phyloP scores from a whole-genome alignment of 2,113 vertebrate species.

The Oreochromis spilurus region DNA sequence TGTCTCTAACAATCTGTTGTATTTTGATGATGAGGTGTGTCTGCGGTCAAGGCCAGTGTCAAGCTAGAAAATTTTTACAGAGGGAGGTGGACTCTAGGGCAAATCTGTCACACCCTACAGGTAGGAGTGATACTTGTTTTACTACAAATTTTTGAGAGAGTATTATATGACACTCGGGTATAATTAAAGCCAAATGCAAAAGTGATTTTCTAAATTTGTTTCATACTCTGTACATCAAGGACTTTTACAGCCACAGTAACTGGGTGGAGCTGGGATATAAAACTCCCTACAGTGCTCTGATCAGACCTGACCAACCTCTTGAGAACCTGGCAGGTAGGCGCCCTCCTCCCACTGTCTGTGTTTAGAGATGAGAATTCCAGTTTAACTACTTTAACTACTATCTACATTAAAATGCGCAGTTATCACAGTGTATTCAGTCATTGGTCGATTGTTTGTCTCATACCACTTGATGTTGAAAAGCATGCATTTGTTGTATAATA shows the following conservation, averaged over 20 bases:
- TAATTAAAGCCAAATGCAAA: background rate
- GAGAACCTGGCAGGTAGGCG: slow-evolving; percentile 53
- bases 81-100: slow-evolving; percentile 43
- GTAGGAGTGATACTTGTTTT: background rate
- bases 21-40: slow-evolving; percentile 3
- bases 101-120: slow-evolving; percentile 59
- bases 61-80: slow-evolving; percentile 25
- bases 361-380: background rate
- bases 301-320: slow-evolving; percentile 45
- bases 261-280: slow-evolving; percentile 64
- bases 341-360: too few relatives aligned
- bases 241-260: slow-evolving; percentile 72
- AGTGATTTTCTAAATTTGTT: background rate
- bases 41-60: slow-evolving; percentile 51
- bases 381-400: background rate
- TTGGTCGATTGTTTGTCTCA: background rate
- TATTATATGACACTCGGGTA: background rate
- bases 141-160: background rate
- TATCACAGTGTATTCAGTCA: background rate
- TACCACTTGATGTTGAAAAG: background rate
- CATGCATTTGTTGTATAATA: background rate
- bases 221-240: slow-evolving; percentile 6
- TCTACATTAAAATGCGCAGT: background rate
- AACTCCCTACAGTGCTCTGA: slow-evolving; percentile 40
- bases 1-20: background rate